Evolutionary conservation across 2,797 vertebrate genomes (phyloP).

Genomic region (Sebastes hubbsi): DNA sequence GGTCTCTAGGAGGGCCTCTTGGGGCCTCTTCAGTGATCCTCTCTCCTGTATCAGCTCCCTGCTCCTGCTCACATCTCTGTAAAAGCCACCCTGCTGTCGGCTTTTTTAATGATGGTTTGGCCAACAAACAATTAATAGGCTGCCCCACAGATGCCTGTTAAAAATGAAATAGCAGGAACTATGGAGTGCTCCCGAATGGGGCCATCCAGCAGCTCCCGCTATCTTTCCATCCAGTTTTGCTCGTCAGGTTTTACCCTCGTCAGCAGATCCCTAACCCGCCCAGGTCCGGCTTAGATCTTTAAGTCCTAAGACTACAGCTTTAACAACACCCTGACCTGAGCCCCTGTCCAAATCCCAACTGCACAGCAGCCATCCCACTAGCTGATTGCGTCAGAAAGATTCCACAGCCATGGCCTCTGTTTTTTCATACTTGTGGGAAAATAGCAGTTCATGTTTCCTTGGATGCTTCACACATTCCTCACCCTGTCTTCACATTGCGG

Average conservation of each 20-base stretch:
- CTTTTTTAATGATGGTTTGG: conserved; percentile 79
- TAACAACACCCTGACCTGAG: conserved; percentile 70
- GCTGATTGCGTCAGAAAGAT: conserved; percentile 82
- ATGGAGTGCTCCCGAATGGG: conserved; percentile 51
- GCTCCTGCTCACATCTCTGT: conserved; percentile 67
- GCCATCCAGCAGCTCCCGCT: conserved; percentile 50
- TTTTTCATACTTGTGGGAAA: conserved; percentile 95
- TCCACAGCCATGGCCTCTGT: conserved; percentile 80
- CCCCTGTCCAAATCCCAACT: conserved; percentile 66
- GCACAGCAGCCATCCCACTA: conserved; percentile 69
- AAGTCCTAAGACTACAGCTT: conserved; percentile 67
- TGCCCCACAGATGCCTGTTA: conserved; percentile 72
- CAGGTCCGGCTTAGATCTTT: conserved; percentile 59
- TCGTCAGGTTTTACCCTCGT: conserved; percentile 52
- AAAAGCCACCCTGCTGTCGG: conserved; percentile 72
- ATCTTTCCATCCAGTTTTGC: conserved; percentile 56
- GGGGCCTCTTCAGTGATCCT: conserved; percentile 71
- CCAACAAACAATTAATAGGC: conserved; percentile 82
- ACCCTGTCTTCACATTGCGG: conserved; percentile 85
- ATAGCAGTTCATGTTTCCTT: conserved; percentile 90
- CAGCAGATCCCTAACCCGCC: conserved; percentile 53
- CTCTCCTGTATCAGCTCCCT: conserved; percentile 65
- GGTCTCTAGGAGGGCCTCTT: conserved; percentile 70
- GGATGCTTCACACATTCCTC: conserved; percentile 90
- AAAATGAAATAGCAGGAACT: conserved; percentile 66